Evolutionary conservation across 2,113 vertebrate genomes (phyloP).

Genomic region (Lagopus muta): DNA sequence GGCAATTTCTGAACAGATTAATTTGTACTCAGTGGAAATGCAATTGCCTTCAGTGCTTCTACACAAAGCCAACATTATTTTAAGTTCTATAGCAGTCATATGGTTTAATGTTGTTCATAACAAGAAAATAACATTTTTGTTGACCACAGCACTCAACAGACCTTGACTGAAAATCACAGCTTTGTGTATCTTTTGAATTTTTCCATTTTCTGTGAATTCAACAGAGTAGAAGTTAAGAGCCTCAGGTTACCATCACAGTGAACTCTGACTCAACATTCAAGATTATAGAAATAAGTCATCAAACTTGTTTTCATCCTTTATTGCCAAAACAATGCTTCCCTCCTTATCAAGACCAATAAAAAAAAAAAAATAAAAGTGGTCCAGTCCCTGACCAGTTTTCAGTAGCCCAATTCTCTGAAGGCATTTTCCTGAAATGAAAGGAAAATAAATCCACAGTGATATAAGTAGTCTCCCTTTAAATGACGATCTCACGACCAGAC

Average conservation of each 20-base stretch:
- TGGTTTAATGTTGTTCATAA: not conserved
- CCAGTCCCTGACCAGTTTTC: not conserved
- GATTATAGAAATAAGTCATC: not conserved
- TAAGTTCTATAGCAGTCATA: not conserved
- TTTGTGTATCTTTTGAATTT: not conserved
- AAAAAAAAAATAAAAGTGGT: not conserved
- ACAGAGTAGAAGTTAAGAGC: not conserved
- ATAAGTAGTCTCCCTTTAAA: not conserved
- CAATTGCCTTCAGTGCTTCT: not conserved
- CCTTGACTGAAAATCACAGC: not conserved
- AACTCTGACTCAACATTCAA: not conserved
- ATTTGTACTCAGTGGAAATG: slow-evolving; percentile 17
- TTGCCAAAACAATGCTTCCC: not conserved
- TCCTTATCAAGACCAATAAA: not conserved
- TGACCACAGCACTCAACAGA: not conserved
- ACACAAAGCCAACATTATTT: slow-evolving; percentile 23
- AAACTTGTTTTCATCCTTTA: not conserved
- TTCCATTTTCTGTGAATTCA: not conserved
- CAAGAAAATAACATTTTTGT: not conserved
- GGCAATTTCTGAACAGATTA: not conserved
- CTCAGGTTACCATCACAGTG: not conserved
- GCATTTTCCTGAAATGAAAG: not conserved
- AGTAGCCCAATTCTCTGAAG: not conserved
- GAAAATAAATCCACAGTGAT: not conserved
- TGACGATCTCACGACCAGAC: not conserved